Evolutionary conservation across 2,888 invertebrate genomes (phyloP), one percentile per base, ranked within the genome.

Genomic region (Hypercompe scribonia): DNA sequence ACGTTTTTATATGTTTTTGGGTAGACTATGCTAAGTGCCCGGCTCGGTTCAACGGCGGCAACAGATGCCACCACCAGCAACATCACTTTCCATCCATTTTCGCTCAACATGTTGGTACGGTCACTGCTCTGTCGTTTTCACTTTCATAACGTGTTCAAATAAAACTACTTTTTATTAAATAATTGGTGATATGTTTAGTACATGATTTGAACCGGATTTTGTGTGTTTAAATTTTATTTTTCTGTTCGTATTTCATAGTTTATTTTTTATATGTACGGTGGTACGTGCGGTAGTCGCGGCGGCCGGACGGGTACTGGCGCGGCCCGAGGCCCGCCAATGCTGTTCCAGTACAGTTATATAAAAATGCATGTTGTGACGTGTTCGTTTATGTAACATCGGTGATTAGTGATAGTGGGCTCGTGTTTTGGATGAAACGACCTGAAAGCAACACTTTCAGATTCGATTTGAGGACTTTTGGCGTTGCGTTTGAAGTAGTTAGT

Each of bases 1-100:
- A 91, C 87, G 77, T 90, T 91, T 76, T 90, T 91, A 78, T 90
- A 90, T 7, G 91, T 90, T 70, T 88, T 90, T 75, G 91, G 89
- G 83, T 94, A 93, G 77, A 93, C 91, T 84, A 92, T 83, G 83
- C 93, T 91, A 31, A 95, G 87, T 83, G 95, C 94, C 74, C 94
- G 93, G 85, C 91, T 93, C 76, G 93, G 92, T 86, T 96, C 96
- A 84, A 88, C 91, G 36, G 92, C 90, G 70, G 88, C 90, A 46
- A 90, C 90, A 78, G 92, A 89, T 86, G 92, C 91, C 73, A 89
- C 90, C 68, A 93, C 90, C 71, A 95, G 87, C 84, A 96, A 84
- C 84, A 95, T 85, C 86, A 96, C 95, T 95, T 95, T 96, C 96
- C 95, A 96, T 89, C 89, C 90, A 89, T 93, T 92, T 90, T 91